These are phyloP conservation scores for Holacanthella duospinosa DNA, from an alignment of 2,888 invertebrate genomes.

Conservation along the genomic window DNA sequence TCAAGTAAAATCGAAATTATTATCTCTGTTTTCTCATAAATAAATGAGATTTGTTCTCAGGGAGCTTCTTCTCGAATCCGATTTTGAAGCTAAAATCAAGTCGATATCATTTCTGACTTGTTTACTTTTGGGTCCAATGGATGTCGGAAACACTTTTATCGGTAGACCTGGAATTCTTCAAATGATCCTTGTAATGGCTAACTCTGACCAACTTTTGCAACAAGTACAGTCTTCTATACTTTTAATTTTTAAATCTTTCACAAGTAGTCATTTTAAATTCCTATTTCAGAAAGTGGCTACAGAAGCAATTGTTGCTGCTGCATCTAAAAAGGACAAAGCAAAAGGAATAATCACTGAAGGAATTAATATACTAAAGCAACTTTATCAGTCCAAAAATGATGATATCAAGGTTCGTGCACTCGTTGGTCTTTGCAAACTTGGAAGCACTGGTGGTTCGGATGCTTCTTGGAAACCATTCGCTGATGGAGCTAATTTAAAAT, in stretches of 20 bases:
- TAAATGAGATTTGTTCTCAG: too few relatives aligned
- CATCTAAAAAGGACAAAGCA: slow-evolving; percentile 94
- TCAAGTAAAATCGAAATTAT: slow-evolving; percentile 55
- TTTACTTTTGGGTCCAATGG: slow-evolving; percentile 77
- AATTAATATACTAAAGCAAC: slow-evolving; percentile 79
- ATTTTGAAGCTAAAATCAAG: slow-evolving; percentile 74
- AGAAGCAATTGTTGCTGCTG: slow-evolving; percentile 91
- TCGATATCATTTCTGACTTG: slow-evolving; percentile 80
- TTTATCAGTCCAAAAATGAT: slow-evolving; percentile 84
- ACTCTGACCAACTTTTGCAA: slow-evolving; percentile 76
- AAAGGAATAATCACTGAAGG: slow-evolving; percentile 79
- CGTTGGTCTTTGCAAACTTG: slow-evolving; percentile 91
- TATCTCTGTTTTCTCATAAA: too few relatives aligned
- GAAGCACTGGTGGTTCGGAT: slow-evolving; percentile 88
- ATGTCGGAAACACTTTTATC: slow-evolving; percentile 73
- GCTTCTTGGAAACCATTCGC: slow-evolving; percentile 88
- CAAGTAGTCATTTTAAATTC: too few relatives aligned
- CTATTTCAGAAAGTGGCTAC: slow-evolving; percentile 72
- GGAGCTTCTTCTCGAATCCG: slow-evolving; percentile 70
- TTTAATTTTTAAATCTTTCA: too few relatives aligned
- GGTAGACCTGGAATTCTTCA: slow-evolving; percentile 70
- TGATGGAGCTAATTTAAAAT: slow-evolving; percentile 81
- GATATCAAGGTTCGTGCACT: slow-evolving; percentile 77
- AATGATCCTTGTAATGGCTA: slow-evolving; percentile 95
- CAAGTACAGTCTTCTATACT: too few relatives aligned